Conservation (phyloP, 2,797 vertebrate species). For the Lycodopsis pacificus region DNA sequence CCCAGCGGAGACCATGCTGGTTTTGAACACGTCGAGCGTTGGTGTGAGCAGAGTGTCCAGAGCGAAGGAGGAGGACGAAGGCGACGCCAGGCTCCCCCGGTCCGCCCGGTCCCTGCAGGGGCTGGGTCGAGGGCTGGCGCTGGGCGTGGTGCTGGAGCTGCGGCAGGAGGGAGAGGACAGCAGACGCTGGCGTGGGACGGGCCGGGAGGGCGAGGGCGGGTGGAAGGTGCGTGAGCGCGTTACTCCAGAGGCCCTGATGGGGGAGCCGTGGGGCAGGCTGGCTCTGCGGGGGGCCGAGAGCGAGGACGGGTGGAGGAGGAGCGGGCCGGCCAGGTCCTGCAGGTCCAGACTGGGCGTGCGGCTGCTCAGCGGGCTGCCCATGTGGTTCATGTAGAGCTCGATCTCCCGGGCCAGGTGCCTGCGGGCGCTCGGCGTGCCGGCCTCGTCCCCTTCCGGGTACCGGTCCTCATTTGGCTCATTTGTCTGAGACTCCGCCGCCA, state of each 20-base stretch:
- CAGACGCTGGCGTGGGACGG: slow-evolving; percentile 83
- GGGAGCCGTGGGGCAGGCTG: slow-evolving; percentile 86
- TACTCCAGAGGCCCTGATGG: slow-evolving; percentile 77
- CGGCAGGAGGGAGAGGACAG: slow-evolving; percentile 89
- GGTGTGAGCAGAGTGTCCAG: slow-evolving; percentile 91
- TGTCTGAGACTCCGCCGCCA: slow-evolving; percentile 84
- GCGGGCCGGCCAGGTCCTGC: slow-evolving; percentile 80
- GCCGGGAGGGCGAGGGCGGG: slow-evolving; percentile 84
- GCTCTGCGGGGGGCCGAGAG: slow-evolving; percentile 66
- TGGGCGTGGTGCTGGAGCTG: slow-evolving; percentile 71
- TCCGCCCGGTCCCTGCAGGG: slow-evolving; percentile 82
- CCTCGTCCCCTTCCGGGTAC: slow-evolving; percentile 66
- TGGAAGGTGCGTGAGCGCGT: slow-evolving; percentile 89
- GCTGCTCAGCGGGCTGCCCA: slow-evolving; percentile 92
- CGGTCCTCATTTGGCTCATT: slow-evolving; percentile 71
- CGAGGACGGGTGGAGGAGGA: slow-evolving; percentile 69
- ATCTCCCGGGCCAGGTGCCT: slow-evolving; percentile 93
- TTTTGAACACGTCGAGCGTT: slow-evolving; percentile 91
- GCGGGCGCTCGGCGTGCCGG: slow-evolving; percentile 44
- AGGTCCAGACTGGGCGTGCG: slow-evolving; percentile 91
- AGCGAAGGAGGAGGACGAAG: slow-evolving; percentile 82
- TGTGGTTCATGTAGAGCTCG: slow-evolving; percentile 94
- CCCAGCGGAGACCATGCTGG: slow-evolving; percentile 92
- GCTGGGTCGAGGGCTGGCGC: slow-evolving; percentile 83
- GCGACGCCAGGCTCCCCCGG: slow-evolving; percentile 80